Evolutionary conservation across 2,797 vertebrate species (phyloP).

Genomic region (Propithecus deckenii): DNA sequence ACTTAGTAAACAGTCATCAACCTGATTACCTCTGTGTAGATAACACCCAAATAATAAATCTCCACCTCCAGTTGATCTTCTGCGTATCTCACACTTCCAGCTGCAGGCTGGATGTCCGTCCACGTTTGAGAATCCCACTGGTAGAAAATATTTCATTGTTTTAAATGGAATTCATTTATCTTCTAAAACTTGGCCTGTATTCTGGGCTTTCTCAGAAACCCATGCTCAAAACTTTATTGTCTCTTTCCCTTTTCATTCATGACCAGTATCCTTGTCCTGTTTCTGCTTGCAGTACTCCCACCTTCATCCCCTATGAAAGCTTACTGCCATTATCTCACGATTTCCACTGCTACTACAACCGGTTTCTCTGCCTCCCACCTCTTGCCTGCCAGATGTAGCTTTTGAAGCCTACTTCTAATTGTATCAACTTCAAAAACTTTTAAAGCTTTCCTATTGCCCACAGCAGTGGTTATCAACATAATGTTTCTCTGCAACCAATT

Average conservation of each 20-base stretch:
- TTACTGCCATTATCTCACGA: not conserved
- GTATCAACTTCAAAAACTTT: no score
- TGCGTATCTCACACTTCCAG: not conserved
- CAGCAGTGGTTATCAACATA: not conserved
- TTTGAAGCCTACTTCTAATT: not conserved
- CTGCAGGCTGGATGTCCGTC: not conserved
- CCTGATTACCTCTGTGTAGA: not conserved
- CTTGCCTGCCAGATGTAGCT: not conserved
- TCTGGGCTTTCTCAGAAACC: not conserved
- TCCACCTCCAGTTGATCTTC: not conserved
- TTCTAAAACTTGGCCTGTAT: not conserved
- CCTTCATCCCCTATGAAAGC: not conserved
- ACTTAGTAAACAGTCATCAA: not conserved
- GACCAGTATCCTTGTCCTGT: not conserved
- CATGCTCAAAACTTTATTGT: not conserved
- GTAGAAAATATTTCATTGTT: not conserved
- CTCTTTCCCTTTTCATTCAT: not conserved
- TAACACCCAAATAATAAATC: not conserved
- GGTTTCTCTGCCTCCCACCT: not conserved
- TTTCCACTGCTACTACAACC: no score
- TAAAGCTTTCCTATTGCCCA: not conserved
- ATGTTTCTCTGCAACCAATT: not conserved
- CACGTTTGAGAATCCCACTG: not conserved
- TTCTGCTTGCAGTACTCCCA: not conserved
- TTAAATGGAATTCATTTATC: slow-evolving; percentile 6